phyloP scores from a whole-genome alignment of 2,113 vertebrate species.

The Petrocephalus zakoni region DNA sequence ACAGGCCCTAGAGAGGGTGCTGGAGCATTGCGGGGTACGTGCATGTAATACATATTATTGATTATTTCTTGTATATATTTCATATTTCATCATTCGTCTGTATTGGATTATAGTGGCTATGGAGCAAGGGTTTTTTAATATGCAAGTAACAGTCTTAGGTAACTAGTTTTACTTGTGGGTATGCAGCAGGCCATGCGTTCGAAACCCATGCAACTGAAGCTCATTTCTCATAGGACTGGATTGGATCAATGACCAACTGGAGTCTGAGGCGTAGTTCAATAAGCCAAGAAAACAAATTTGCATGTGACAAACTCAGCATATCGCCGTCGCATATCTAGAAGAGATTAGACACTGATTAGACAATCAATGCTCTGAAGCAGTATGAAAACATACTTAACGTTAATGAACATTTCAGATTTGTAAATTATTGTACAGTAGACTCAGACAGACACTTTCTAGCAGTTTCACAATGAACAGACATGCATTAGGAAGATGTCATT shows the following conservation, averaged over 20 bases:
- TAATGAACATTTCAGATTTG: background rate
- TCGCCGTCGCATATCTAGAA: background rate
- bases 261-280: background rate
- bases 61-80: background rate
- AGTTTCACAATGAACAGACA: background rate
- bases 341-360: background rate
- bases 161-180: background rate
- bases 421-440: background rate
- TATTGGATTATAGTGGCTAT: background rate
- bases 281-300: background rate
- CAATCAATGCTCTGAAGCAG: background rate
- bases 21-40: background rate
- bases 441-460: background rate
- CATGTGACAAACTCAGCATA: background rate
- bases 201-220: background rate
- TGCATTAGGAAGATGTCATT: background rate
- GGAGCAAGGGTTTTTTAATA: background rate
- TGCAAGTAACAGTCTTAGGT: background rate
- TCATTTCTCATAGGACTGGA: background rate
- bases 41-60: background rate
- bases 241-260: background rate
- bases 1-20: background rate
- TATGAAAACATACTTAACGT: background rate
- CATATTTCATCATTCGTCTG: background rate
- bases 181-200: background rate